phyloP scores from a whole-genome alignment of 2,113 vertebrate species.

The Urocynchramus pylzowi region DNA sequence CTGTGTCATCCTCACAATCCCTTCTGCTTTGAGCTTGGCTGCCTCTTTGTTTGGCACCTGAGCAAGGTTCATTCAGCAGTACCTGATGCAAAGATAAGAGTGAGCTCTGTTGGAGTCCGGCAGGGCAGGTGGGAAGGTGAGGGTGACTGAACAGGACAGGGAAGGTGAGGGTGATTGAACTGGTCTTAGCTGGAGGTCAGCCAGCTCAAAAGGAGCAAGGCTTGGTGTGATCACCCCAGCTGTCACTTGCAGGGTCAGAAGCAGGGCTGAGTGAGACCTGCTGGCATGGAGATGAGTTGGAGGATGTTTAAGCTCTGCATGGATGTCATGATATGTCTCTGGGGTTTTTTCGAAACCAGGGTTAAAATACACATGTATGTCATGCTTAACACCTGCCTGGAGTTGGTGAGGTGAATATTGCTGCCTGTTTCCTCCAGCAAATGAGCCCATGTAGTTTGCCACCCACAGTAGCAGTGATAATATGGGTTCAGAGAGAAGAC shows the following conservation, averaged over 20 bases:
- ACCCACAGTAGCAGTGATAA: neutral
- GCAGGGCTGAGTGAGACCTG: neutral
- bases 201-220: neutral
- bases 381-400: neutral
- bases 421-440: neutral
- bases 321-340: neutral
- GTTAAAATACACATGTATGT: neutral
- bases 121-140: neutral
- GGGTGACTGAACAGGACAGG: neutral
- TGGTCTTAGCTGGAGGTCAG: neutral
- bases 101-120: neutral
- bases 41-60: slow-evolving; percentile 60
- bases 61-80: slow-evolving; percentile 51
- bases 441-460: neutral
- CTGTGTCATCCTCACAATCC: slow-evolving; percentile 32
- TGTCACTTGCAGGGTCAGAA: neutral
- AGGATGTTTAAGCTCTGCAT: neutral
- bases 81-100: neutral
- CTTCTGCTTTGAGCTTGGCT: slow-evolving; percentile 27
- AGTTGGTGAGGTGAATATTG: neutral
- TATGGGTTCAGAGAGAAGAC: neutral
- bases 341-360: neutral
- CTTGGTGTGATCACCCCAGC: neutral
- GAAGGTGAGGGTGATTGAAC: neutral
- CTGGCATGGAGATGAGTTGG: neutral